phyloP scores from a whole-genome alignment of 2,113 vertebrate species.

The Henicopernis longicauda region DNA sequence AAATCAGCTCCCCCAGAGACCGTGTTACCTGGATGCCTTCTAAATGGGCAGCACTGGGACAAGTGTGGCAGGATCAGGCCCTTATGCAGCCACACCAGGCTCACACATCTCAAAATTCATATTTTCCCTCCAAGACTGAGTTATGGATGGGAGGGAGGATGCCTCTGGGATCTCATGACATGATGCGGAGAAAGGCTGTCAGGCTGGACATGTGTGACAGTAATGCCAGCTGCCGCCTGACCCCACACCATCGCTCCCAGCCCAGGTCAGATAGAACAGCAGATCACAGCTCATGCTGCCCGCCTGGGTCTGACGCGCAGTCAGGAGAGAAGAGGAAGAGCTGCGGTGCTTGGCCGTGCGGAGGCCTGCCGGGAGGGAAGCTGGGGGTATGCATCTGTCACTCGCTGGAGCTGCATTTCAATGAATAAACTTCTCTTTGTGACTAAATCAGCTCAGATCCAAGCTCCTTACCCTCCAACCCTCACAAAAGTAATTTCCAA shows the following conservation, averaged over 20 bases:
- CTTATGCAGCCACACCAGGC: neutral
- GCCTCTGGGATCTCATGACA: neutral
- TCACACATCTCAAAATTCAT: neutral
- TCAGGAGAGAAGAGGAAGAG: neutral
- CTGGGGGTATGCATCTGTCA: neutral
- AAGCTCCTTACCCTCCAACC: neutral
- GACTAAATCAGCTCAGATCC: neutral
- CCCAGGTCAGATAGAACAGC: neutral
- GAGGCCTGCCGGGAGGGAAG: neutral
- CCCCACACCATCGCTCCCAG: neutral
- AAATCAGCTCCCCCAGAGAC: neutral
- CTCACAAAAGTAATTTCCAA: neutral
- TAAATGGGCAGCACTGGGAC: neutral
- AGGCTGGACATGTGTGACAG: neutral
- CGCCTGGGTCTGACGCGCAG: rapidly evolving
- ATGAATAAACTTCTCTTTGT: neutral
- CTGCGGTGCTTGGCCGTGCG: rapidly evolving
- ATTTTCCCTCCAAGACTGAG: neutral
- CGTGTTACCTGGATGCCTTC: neutral
- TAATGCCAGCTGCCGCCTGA: neutral
- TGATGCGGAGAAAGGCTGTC: rapidly evolving
- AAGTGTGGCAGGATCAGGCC: neutral
- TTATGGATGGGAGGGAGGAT: neutral
- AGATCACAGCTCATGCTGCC: neutral
- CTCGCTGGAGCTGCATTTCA: neutral